phyloP scores from a whole-genome alignment of 1,140 invertebrate genomes.

The Solenopsis invicta region DNA sequence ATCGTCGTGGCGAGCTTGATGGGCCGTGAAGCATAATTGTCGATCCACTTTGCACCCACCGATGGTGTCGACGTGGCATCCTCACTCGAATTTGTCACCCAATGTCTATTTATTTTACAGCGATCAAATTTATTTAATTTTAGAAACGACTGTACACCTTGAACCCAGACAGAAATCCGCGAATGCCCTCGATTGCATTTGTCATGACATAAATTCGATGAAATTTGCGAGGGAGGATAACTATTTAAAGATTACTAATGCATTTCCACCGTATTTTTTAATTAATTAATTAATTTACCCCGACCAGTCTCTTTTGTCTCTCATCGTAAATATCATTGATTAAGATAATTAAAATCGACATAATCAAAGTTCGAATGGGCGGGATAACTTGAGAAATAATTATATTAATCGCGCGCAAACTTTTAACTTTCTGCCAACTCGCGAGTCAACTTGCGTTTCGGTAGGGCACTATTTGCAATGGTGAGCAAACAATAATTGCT shows the following conservation, averaged over 20 bases:
- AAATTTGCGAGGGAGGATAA: background rate
- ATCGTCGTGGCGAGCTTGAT: slow-evolving; percentile 48
- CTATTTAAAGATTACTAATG: background rate
- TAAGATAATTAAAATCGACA: background rate
- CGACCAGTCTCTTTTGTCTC: background rate
- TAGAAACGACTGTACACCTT: background rate
- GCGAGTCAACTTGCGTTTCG: background rate
- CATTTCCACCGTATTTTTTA: background rate
- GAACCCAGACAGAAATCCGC: background rate
- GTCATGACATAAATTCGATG: background rate
- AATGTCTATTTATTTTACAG: slow-evolving; percentile 52
- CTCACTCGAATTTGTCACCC: slow-evolving; percentile 56
- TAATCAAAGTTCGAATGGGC: background rate
- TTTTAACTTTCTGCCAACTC: background rate
- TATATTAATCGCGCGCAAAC: background rate
- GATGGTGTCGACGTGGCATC: slow-evolving; percentile 25
- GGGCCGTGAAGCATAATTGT: slow-evolving; percentile 57
- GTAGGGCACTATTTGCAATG: background rate
- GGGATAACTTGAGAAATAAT: background rate
- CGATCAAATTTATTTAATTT: slow-evolving; percentile 16
- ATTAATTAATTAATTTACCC: background rate
- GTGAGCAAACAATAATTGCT: slow-evolving; percentile 14
- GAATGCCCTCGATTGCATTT: background rate
- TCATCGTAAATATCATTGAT: background rate
- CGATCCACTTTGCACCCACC: slow-evolving; percentile 52